phyloP scores from a whole-genome alignment of 2,113 vertebrate species.

The Grammomys dolichurus region DNA sequence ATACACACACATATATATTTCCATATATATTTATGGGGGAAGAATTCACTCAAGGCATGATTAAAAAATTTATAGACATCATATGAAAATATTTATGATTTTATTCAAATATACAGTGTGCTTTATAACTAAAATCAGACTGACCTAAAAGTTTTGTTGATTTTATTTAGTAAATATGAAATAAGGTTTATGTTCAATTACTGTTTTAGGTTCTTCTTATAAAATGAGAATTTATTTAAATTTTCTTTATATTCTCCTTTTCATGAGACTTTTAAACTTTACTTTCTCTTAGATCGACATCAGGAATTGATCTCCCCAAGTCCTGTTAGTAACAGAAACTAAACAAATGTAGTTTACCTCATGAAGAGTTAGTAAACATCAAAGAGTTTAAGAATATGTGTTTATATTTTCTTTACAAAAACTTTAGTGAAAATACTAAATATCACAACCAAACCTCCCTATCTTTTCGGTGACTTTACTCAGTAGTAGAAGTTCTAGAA shows the following conservation, averaged over 20 bases:
- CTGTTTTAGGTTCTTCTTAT: not conserved
- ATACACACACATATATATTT: not conserved
- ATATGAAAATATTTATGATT: constrained; percentile 34
- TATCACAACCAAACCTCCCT: not conserved
- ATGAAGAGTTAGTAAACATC: not conserved
- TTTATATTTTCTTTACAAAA: not conserved
- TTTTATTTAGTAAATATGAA: constrained; percentile 48
- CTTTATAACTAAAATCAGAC: constrained; percentile 48
- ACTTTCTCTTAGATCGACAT: not conserved
- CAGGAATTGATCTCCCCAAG: not conserved
- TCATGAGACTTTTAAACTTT: not conserved
- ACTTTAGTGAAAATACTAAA: not conserved
- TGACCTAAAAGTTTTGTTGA: not conserved
- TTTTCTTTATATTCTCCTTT: not conserved
- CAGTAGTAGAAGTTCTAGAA: not conserved
- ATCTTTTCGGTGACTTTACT: not conserved
- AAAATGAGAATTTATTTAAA: constrained; percentile 21
- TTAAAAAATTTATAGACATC: not conserved
- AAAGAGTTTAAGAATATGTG: not conserved
- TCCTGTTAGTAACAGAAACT: not conserved
- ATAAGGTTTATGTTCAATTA: not conserved
- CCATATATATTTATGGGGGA: not conserved
- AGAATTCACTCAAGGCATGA: not conserved
- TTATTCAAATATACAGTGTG: not conserved
- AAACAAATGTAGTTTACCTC: not conserved